Evolutionary conservation across 2,797 vertebrate species (phyloP).

Genomic region (Artibeus jamaicensis): DNA sequence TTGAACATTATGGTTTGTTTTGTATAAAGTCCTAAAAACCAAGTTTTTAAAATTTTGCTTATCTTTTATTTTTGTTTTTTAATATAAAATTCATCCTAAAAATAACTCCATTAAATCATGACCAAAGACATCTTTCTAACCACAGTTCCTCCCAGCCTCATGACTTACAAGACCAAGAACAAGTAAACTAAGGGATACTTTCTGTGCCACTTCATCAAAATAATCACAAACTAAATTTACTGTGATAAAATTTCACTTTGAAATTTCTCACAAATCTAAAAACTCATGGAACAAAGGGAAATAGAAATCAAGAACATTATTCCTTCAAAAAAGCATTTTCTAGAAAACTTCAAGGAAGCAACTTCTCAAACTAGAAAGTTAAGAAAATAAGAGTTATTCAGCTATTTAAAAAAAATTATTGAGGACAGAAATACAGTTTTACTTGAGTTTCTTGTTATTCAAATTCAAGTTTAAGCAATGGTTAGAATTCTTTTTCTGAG

Average conservation of each 20-base stretch:
- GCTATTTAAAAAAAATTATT: slow-evolving; percentile 30
- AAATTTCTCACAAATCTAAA: slow-evolving; percentile 49
- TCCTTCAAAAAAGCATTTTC: not conserved
- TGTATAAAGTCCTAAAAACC: not conserved
- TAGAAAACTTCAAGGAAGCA: slow-evolving; percentile 43
- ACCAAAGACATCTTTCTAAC: not conserved
- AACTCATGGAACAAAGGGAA: slow-evolving; percentile 8
- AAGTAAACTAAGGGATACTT: slow-evolving; percentile 11
- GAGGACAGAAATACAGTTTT: not conserved
- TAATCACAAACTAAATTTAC: slow-evolving; percentile 24
- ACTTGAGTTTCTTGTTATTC: slow-evolving; percentile 24
- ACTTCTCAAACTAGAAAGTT: slow-evolving; percentile 23
- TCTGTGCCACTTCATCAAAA: not conserved
- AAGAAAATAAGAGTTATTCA: slow-evolving; percentile 29
- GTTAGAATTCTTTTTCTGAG: not conserved
- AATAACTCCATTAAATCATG: slow-evolving; percentile 24
- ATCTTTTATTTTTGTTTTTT: slow-evolving; percentile 25
- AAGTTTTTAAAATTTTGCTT: not conserved
- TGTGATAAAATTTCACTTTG: not conserved
- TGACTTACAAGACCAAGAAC: not conserved
- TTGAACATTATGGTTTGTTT: not conserved
- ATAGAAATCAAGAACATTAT: not conserved
- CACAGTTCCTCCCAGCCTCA: not conserved
- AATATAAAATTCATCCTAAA: slow-evolving; percentile 34
- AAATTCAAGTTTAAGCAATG: slow-evolving; percentile 39